phyloP scores from a whole-genome alignment of 1,140 invertebrate species.

The Aleiodes sp. region DNA sequence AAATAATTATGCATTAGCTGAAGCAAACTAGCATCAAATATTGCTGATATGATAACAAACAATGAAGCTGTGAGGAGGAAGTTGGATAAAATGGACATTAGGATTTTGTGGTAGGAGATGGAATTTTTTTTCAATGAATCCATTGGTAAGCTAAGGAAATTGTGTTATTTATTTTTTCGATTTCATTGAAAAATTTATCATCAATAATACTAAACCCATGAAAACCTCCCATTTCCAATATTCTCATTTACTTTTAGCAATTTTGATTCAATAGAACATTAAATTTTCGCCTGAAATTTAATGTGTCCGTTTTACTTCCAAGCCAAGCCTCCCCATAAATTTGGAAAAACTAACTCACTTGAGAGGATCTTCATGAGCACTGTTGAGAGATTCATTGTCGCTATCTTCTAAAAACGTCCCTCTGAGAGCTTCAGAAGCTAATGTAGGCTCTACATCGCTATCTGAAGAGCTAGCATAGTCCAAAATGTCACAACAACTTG shows the following conservation, averaged over 20 bases:
- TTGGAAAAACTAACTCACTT: constrained; percentile 69
- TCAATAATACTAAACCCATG: too few relatives aligned
- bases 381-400: constrained; percentile 81
- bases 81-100: too few relatives aligned
- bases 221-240: too few relatives aligned
- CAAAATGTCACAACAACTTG: constrained; percentile 69
- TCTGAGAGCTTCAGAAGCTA: constrained; percentile 73
- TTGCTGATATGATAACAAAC: constrained; percentile 29
- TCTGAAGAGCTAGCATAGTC: constrained; percentile 81
- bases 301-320: background rate
- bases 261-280: too few relatives aligned
- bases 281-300: too few relatives aligned
- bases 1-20: constrained; percentile 44
- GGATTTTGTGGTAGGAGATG: too few relatives aligned
- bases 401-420: constrained; percentile 76
- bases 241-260: too few relatives aligned
- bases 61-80: background rate
- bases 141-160: too few relatives aligned
- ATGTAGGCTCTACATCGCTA: constrained; percentile 75
- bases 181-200: too few relatives aligned
- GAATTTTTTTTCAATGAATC: too few relatives aligned
- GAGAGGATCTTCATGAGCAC: constrained; percentile 79
- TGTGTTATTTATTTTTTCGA: too few relatives aligned
- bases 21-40: constrained; percentile 48
- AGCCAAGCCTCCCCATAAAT: background rate